Conservation (phyloP, 2,888 invertebrate genomes). For the Argyresthia albistria region DNA sequence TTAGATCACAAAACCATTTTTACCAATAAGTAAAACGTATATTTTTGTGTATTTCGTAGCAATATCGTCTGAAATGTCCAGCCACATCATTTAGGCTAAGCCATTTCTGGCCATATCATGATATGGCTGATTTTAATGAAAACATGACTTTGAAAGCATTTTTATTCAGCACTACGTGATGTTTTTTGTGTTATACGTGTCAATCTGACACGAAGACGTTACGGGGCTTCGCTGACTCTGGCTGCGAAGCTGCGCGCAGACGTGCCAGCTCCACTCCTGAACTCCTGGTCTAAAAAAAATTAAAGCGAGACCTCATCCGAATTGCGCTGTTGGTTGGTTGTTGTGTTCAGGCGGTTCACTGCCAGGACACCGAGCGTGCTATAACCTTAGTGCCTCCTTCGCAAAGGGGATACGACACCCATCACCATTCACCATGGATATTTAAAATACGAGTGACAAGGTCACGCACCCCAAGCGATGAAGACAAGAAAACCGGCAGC, state of each 20-base stretch:
- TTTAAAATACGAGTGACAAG: not conserved
- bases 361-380: not conserved
- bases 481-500: not conserved
- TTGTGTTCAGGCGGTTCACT: not conserved
- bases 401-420: not conserved
- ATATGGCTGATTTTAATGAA: no score
- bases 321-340: not conserved
- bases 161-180: no score
- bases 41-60: no score
- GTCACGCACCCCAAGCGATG: not conserved
- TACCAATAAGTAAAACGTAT: no score
- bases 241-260: not conserved
- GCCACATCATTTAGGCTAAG: no score
- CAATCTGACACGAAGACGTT: no score
- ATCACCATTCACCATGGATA: not conserved
- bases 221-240: no score
- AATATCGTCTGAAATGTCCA: no score
- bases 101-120: no score
- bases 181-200: no score
- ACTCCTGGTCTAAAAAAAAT: not conserved
- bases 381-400: not conserved
- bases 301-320: not conserved
- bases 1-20: no score
- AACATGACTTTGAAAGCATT: no score
- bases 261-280: not conserved